These are phyloP conservation scores for Passer montanus DNA, from an alignment of 2,113 vertebrate species.

Conservation along the genomic window DNA sequence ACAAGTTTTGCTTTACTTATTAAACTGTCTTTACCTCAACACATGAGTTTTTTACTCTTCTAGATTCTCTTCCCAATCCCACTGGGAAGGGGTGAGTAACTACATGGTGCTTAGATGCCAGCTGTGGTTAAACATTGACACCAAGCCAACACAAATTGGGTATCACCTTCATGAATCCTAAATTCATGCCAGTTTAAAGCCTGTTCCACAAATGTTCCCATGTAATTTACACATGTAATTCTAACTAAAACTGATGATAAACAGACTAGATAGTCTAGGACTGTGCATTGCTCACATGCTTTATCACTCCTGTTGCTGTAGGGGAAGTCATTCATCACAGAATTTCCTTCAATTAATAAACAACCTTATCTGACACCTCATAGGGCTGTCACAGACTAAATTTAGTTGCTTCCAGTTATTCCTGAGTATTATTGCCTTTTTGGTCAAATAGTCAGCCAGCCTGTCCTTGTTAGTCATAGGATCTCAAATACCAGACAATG, in stretches of 20 bases:
- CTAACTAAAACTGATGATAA: neutral
- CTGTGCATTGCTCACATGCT: neutral
- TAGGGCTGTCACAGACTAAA: slow-evolving; percentile 13
- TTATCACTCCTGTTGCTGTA: neutral
- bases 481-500: neutral
- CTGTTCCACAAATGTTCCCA: neutral
- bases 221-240: neutral
- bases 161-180: neutral
- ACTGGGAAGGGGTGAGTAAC: neutral
- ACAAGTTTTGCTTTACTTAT: neutral
- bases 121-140: neutral
- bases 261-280: neutral
- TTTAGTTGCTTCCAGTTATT: slow-evolving; percentile 37
- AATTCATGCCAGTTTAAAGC: neutral
- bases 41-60: neutral
- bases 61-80: neutral
- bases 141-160: neutral
- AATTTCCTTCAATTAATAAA: slow-evolving; percentile 45
- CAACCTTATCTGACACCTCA: slow-evolving; percentile 24
- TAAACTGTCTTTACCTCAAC: neutral
- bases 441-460: neutral
- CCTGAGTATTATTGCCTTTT: neutral
- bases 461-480: neutral
- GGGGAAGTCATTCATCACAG: slow-evolving; percentile 43
- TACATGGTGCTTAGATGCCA: rapidly evolving